Evolutionary conservation across 2,888 invertebrate genomes (phyloP), one percentile per base, ranked within the genome.

Genomic region (Apamea sordens): DNA sequence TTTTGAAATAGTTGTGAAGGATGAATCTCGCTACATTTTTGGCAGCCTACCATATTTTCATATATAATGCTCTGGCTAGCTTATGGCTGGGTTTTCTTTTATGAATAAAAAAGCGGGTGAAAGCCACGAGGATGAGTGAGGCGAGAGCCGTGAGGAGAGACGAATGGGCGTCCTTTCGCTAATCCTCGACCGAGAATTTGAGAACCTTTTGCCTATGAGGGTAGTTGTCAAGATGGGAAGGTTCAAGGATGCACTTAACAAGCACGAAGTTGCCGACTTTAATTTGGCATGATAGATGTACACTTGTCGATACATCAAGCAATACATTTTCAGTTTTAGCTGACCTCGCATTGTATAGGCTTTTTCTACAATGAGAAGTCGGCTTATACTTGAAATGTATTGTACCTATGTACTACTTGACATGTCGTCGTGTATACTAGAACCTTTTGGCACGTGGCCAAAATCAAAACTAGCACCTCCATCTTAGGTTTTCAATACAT

Each of bases 71-170:
- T 36, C 36, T 53, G 18, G 56, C 10, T n/a, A 71, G n/a, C 70
- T 56, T 71, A n/a, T 53, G 53, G 36, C 18, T 10, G 24, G 44
- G n/a, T 24, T 47, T 47, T n/a, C 13, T 56, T 59, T 79, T n/a
- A 36, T 59, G 15, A 2, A n/a, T 47, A 13, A n/a, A 80, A 73
- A 50, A 7, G 56, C 7, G 11, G 24, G 0, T 41, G 24, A 32
- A 76, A 76, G 53, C 28, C 24, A 28, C 10, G 44, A 2, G 32
- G 44, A 63, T 72, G 56, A 73, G 13, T 73, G 47, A 64, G 28
- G 47, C 47, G 47, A 47, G 47, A 47, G 44, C 44, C 44, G 44
- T 47, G 44, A 47, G 13, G 44, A 47, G 44, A 47, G 63, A 68
- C 15, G 32, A n/a, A 41, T 41, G n/a, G 1, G 15, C 36, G 32